Evolutionary conservation across 1,140 invertebrate species (phyloP).

Genomic region (Saccostrea glomerata): DNA sequence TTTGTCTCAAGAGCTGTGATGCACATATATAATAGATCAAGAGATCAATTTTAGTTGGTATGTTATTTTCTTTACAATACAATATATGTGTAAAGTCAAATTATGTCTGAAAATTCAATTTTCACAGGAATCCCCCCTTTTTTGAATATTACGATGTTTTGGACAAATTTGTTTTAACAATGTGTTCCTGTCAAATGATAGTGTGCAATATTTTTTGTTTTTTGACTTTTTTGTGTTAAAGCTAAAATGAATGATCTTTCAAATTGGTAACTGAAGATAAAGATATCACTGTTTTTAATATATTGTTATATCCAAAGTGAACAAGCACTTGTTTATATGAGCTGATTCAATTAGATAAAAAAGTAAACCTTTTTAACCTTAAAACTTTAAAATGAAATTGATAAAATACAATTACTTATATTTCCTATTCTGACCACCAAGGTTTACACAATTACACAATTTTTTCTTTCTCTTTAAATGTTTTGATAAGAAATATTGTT

Average conservation of each 20-base stretch:
- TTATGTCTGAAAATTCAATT: neutral
- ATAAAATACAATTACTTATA: too few species aligned
- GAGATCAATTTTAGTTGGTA: neutral
- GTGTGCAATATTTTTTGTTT: conserved; percentile 12
- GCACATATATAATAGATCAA: neutral
- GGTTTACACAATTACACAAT: too few species aligned
- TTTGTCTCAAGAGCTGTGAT: neutral
- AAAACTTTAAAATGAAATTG: too few species aligned
- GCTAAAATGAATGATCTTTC: too few species aligned
- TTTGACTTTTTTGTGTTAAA: conserved; percentile 16
- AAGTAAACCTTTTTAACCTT: neutral
- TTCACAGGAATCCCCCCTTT: neutral
- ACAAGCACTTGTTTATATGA: neutral
- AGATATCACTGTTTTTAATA: neutral
- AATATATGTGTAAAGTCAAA: neutral
- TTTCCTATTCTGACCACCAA: too few species aligned
- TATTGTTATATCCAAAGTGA: neutral
- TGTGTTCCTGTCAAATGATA: neutral
- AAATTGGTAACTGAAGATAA: neutral
- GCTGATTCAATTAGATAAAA: neutral
- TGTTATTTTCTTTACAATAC: neutral
- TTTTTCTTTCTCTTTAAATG: too few species aligned
- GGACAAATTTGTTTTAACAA: conserved; percentile 15
- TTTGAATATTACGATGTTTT: neutral
- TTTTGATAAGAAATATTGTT: neutral